phyloP scores from a whole-genome alignment of 1,140 invertebrate genomes.

The Drosophila carrolli region DNA sequence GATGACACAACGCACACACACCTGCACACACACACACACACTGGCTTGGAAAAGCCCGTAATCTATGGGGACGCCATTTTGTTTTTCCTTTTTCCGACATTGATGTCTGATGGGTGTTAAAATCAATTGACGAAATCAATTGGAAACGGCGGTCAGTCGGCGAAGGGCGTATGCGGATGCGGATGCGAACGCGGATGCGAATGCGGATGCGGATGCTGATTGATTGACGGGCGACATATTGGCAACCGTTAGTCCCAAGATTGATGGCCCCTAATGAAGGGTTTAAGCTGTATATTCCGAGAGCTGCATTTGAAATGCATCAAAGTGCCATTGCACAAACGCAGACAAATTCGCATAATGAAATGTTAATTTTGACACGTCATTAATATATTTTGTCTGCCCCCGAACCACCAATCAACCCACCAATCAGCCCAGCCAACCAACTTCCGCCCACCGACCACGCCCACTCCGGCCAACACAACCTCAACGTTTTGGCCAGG shows the following conservation, averaged over 20 bases:
- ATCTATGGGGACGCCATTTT: constrained; percentile 72
- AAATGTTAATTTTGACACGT: constrained; percentile 84
- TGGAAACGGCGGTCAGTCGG: constrained; percentile 80
- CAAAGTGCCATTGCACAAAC: constrained; percentile 5
- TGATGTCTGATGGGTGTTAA: constrained; percentile 82
- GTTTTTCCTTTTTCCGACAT: constrained; percentile 61
- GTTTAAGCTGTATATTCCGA: not conserved
- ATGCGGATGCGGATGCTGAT: constrained; percentile 53
- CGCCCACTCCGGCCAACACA: constrained; percentile 18
- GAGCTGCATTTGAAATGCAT: constrained; percentile 48
- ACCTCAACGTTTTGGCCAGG: constrained; percentile 41
- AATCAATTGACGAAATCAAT: constrained; percentile 85
- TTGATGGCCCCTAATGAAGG: constrained; percentile 59
- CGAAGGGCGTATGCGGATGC: constrained; percentile 3
- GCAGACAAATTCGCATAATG: constrained; percentile 74
- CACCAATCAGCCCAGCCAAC: not conserved
- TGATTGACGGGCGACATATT: constrained; percentile 82
- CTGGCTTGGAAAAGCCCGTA: constrained; percentile 21
- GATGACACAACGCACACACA: constrained; percentile 57
- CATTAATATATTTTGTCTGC: constrained; percentile 84
- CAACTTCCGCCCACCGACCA: not conserved
- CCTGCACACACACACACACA: constrained; percentile 12
- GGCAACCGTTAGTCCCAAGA: constrained; percentile 55
- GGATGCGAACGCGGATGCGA: constrained; percentile 6
- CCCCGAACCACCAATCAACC: constrained; percentile 20